Percentiles rank a stretch among this genome's conserved stretches.
phyloP scores from a whole-genome alignment of 1,140 invertebrate genomes.

The Wiebesia pumilae region DNA sequence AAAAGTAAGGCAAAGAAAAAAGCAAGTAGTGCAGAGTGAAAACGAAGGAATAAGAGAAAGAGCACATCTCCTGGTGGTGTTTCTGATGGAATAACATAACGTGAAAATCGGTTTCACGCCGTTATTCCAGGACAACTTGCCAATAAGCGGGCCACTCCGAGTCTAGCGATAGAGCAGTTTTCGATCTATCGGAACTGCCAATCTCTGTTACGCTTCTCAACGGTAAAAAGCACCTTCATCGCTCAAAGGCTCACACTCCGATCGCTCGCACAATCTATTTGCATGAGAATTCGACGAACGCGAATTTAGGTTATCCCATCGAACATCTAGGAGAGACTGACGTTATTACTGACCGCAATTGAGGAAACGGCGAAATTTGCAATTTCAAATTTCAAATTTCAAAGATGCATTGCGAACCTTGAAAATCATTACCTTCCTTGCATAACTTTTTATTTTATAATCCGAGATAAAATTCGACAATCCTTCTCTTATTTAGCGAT shows the following conservation, averaged over 20 bases:
- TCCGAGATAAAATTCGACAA: not conserved
- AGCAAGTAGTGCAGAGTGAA: not conserved
- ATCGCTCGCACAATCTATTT: conserved; percentile 38
- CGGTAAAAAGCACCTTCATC: conserved; percentile 43
- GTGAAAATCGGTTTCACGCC: conserved; percentile 45
- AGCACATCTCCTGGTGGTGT: no score
- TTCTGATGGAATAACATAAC: conserved; percentile 27
- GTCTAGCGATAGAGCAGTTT: not conserved
- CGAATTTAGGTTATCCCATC: conserved; percentile 35
- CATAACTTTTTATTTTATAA: not conserved
- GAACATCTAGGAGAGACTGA: conserved; percentile 8
- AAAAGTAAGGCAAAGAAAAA: not conserved
- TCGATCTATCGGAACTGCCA: conserved; percentile 55
- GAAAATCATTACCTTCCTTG: not conserved
- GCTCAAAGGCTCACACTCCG: not conserved
- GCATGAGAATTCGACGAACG: conserved; percentile 55
- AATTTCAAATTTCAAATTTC: conserved; percentile 12
- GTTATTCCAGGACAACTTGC: conserved; percentile 25
- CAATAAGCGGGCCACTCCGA: conserved; percentile 22
- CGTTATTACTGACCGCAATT: conserved; percentile 9
- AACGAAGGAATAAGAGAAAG: not conserved
- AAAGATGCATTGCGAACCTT: not conserved
- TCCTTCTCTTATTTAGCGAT: not conserved
- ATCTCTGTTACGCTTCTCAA: conserved; percentile 53
- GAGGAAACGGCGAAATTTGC: not conserved